Percentiles rank a stretch among this genome's conserved stretches.
phyloP scores from a whole-genome alignment of 30 jellyfish, hydroid and myxozoan species.

The Rhopilema esculentum region DNA sequence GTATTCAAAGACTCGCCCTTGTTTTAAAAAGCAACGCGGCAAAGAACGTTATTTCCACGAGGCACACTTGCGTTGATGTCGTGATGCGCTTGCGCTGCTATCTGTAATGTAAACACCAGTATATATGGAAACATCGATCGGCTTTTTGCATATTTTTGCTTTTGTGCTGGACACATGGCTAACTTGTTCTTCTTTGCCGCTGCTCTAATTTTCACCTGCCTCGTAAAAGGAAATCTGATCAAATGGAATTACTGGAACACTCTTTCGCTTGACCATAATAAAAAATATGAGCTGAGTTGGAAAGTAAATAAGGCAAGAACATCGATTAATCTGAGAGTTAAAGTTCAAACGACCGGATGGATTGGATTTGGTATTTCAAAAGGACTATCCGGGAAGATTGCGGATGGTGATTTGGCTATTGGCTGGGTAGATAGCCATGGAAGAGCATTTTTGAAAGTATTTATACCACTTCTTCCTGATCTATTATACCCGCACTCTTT shows the following conservation, averaged over 20 bases:
- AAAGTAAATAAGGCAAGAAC: neutral
- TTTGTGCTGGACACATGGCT: too few relatives aligned
- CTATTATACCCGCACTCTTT: too few relatives aligned
- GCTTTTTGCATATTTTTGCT: too few relatives aligned
- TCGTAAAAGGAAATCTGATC: neutral
- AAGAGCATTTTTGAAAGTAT: conserved; percentile 1
- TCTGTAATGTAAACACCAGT: too few relatives aligned
- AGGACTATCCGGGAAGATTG: neutral
- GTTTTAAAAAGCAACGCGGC: too few relatives aligned
- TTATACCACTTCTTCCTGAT: too few relatives aligned
- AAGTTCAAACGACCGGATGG: conserved; percentile 10
- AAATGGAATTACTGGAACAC: neutral
- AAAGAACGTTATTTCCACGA: too few relatives aligned
- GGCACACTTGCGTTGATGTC: too few relatives aligned
- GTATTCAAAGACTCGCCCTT: too few relatives aligned
- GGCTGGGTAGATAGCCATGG: conserved; percentile 22
- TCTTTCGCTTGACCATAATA: neutral
- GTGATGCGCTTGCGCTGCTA: too few relatives aligned
- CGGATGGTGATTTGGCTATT: conserved; percentile 2
- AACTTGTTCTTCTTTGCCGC: neutral
- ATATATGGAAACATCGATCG: too few relatives aligned
- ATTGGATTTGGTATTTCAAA: conserved; percentile 7
- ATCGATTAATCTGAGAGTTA: neutral
- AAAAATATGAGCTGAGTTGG: conserved; percentile 15
- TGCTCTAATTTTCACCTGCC: neutral